A percentile compares a stretch with the other conserved stretches of the same genome.
phyloP scores from a whole-genome alignment of 2,888 invertebrate genomes.

The Patella caerulea region DNA sequence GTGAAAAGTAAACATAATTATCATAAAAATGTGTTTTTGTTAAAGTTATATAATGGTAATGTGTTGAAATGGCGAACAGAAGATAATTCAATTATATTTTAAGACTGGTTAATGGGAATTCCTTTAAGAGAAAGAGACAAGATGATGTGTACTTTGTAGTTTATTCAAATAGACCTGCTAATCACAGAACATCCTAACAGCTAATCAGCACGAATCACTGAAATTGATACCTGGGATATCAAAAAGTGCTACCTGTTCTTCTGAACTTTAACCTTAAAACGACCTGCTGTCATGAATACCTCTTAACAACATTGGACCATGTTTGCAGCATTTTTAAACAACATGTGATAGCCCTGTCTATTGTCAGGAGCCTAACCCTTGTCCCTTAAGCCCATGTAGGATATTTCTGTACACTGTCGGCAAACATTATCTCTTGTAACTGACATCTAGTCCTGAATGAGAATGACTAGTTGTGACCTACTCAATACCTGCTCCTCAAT shows the following conservation, averaged over 20 bases:
- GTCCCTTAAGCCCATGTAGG: background rate
- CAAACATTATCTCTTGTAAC: constrained; percentile 23
- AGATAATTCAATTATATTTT: background rate
- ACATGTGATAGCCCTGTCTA: constrained; percentile 1
- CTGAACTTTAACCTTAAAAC: constrained; percentile 18
- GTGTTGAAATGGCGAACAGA: no score
- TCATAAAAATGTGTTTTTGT: no score
- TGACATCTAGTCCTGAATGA: constrained; percentile 19
- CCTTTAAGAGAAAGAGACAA: background rate
- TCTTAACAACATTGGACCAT: constrained; percentile 19
- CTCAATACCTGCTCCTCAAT: constrained; percentile 9
- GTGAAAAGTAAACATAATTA: no score
- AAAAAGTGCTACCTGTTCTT: constrained; percentile 9
- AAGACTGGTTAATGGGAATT: background rate
- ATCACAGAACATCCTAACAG: constrained; percentile 1
- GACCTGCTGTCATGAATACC: constrained; percentile 17
- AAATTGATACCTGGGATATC: constrained; percentile 11
- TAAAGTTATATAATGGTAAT: no score
- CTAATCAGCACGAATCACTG: constrained; percentile 14
- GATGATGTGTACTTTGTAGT: constrained; percentile 15
- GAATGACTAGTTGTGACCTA: constrained; percentile 23
- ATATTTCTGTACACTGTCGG: constrained; percentile 19
- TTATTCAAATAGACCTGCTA: constrained; percentile 25
- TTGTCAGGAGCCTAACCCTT: background rate
- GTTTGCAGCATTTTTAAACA: constrained; percentile 15